phyloP scores from a whole-genome alignment of 37 sponge, comb jelly and placozoan genomes.

The Diacarnus erythraeanus region DNA sequence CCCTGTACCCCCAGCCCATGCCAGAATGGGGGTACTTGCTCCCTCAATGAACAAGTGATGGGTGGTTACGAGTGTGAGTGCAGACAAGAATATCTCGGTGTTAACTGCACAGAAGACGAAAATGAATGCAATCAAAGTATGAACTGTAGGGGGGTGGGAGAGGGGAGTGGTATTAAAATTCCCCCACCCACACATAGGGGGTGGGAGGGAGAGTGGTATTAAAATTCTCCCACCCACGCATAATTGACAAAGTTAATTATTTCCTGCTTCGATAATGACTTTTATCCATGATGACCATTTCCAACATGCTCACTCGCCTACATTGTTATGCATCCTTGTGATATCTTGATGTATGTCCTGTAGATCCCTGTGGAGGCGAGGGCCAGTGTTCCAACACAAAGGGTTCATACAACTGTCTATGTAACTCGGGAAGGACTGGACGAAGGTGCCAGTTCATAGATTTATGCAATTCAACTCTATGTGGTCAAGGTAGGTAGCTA shows the following conservation, averaged over 20 bases:
- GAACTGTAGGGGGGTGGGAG: neutral
- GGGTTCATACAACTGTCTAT: slow-evolving; percentile 58
- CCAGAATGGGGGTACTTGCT: slow-evolving; percentile 52
- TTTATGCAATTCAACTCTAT: slow-evolving; percentile 13
- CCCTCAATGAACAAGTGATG: neutral
- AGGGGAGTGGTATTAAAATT: neutral
- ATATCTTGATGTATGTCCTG: too few relatives aligned
- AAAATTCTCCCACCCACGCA: too few relatives aligned
- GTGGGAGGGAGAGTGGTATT: neutral
- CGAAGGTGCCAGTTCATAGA: slow-evolving; percentile 46
- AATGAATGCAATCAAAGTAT: slow-evolving; percentile 41
- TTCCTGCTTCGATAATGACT: too few relatives aligned
- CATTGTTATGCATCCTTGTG: too few relatives aligned
- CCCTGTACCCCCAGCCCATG: slow-evolving; percentile 73
- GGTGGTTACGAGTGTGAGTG: slow-evolving; percentile 62
- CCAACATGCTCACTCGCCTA: too few relatives aligned
- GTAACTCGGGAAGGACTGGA: slow-evolving; percentile 42
- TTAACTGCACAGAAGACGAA: slow-evolving; percentile 37
- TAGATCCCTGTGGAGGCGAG: slow-evolving; percentile 51
- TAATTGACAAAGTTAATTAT: too few relatives aligned
- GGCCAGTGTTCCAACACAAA: slow-evolving; percentile 50
- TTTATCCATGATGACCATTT: too few relatives aligned
- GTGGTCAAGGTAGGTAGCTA: too few relatives aligned
- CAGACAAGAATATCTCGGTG: slow-evolving; percentile 38
- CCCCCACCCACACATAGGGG: neutral